Conservation (phyloP, 2,797 vertebrate species). For the Alcedo quadribrachys region DNA sequence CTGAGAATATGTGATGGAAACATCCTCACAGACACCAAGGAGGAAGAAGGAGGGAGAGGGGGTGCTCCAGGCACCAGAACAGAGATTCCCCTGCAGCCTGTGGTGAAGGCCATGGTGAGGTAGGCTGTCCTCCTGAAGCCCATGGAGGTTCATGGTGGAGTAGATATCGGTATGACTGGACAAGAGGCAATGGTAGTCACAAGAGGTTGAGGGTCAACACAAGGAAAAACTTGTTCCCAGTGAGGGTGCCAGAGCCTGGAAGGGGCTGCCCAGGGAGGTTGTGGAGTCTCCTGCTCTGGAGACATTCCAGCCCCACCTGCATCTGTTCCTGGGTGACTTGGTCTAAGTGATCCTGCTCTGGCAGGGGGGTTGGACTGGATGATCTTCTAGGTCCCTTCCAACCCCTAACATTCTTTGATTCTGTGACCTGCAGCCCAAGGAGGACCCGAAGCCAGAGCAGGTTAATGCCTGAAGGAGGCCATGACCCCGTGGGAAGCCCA, state of each 20-base stretch:
- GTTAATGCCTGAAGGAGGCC: background rate
- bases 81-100: background rate
- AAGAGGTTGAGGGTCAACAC: no score
- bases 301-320: no score
- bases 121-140: background rate
- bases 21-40: background rate
- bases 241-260: no score
- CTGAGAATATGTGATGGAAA: background rate
- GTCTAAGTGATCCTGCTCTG: no score
- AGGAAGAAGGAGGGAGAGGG: background rate
- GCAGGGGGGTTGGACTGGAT: no score
- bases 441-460: accelerated
- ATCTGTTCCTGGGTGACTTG: no score
- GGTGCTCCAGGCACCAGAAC: accelerated
- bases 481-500: background rate
- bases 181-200: no score
- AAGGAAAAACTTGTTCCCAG: no score
- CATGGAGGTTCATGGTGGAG: background rate
- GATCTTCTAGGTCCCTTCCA: no score
- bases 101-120: background rate
- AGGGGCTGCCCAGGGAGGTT: no score
- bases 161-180: background rate
- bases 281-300: no score
- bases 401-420: no score
- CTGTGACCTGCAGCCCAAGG: background rate